These are phyloP conservation scores for Calonectris borealis DNA, from an alignment of 2,113 vertebrate genomes.

Conservation along the genomic window DNA sequence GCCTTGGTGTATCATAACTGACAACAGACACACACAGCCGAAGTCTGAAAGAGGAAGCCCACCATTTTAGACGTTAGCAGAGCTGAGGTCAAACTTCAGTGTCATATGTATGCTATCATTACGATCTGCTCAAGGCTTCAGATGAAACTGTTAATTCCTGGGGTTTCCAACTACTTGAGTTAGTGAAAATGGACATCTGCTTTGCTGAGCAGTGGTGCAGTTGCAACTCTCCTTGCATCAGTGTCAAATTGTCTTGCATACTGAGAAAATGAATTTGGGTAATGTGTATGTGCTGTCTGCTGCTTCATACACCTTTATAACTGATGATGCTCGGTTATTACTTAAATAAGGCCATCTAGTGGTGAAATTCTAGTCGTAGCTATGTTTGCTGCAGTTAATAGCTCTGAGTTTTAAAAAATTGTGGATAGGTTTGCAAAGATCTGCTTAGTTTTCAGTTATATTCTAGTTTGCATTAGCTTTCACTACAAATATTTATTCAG, in stretches of 20 bases:
- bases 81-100: neutral
- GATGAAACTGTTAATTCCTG: neutral
- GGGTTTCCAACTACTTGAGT: neutral
- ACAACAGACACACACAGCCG: neutral
- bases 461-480: neutral
- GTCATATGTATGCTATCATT: too few species aligned
- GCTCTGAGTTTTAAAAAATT: neutral
- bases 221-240: neutral
- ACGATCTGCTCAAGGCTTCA: neutral
- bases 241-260: too few species aligned
- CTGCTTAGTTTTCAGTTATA: neutral
- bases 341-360: neutral
- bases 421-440: neutral
- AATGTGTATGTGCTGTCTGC: rapidly evolving
- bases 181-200: neutral
- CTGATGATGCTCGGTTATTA: neutral
- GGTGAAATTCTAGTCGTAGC: neutral
- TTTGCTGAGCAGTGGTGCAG: neutral
- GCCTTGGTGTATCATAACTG: too few species aligned
- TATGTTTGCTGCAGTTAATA: neutral
- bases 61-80: neutral
- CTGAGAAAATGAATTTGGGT: neutral
- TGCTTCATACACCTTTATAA: rapidly evolving
- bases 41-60: neutral
- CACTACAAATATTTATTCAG: neutral